Conservation (phyloP, 2,113 vertebrate species). For the Lagopus muta region DNA sequence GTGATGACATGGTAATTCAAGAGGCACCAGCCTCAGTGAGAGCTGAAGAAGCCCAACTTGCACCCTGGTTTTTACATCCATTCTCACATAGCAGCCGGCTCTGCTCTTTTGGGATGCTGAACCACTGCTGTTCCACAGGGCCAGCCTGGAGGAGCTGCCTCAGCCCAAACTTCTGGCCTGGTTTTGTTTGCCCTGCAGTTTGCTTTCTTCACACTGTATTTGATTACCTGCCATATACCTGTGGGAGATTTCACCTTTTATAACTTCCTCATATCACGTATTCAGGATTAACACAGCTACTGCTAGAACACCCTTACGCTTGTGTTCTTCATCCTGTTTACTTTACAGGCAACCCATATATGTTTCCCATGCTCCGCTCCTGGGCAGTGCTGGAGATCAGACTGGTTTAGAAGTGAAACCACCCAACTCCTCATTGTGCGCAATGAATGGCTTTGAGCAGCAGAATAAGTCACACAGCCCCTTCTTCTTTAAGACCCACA, state of each 20-base stretch:
- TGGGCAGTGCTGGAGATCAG: not conserved
- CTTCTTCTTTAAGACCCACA: not conserved
- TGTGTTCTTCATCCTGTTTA: not conserved
- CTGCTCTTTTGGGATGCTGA: not conserved
- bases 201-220: not conserved
- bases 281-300: not conserved
- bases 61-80: not conserved
- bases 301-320: not conserved
- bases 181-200: not conserved
- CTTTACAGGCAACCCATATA: not conserved
- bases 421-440: not conserved
- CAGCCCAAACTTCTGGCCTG: not conserved
- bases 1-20: accelerated
- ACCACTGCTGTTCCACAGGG: not conserved
- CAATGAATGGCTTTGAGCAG: not conserved
- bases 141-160: not conserved
- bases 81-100: not conserved
- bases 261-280: not conserved
- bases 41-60: not conserved
- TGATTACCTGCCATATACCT: accelerated
- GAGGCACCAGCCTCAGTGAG: not conserved
- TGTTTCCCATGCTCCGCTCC: not conserved
- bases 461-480: not conserved
- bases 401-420: not conserved
- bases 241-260: not conserved